Evolutionary conservation across 1,140 invertebrate species (phyloP).

Genomic region (Homarus americanus): DNA sequence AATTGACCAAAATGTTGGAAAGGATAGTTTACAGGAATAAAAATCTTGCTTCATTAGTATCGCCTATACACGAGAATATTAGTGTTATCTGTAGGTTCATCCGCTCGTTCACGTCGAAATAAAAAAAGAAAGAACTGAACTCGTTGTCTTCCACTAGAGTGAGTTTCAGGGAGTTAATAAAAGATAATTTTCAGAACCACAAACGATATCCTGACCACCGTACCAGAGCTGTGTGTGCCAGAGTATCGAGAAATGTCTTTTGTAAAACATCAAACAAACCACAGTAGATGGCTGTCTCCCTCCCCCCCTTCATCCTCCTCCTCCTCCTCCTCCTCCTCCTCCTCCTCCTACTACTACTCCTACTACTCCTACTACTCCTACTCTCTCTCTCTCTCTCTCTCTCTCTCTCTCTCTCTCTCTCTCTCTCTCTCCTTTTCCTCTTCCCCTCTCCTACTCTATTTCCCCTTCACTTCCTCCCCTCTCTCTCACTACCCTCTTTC

Average conservation of each 20-base stretch:
- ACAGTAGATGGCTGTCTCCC: not conserved
- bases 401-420: not conserved
- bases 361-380: not conserved
- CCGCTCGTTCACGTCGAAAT: not conserved
- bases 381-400: not conserved
- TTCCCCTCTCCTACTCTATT: not conserved
- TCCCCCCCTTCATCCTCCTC: not conserved
- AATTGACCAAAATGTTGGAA: not conserved
- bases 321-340: too few relatives aligned
- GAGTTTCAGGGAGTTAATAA: not conserved
- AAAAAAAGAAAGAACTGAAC: too few relatives aligned
- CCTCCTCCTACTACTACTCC: too few relatives aligned
- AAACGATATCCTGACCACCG: too few relatives aligned
- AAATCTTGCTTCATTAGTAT: not conserved
- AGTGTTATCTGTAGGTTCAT: not conserved
- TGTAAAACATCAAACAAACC: not conserved
- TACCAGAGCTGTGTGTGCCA: too few relatives aligned
- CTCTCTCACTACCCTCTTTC: not conserved
- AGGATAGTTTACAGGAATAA: not conserved
- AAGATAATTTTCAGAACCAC: too few relatives aligned
- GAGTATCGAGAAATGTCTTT: constrained; percentile 12
- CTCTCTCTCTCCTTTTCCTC: not conserved
- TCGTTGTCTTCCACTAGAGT: not conserved
- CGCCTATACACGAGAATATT: not conserved
- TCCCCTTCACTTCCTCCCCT: not conserved